phyloP scores from a whole-genome alignment of 2,113 vertebrate genomes.

The Rhynchomys soricoides region DNA sequence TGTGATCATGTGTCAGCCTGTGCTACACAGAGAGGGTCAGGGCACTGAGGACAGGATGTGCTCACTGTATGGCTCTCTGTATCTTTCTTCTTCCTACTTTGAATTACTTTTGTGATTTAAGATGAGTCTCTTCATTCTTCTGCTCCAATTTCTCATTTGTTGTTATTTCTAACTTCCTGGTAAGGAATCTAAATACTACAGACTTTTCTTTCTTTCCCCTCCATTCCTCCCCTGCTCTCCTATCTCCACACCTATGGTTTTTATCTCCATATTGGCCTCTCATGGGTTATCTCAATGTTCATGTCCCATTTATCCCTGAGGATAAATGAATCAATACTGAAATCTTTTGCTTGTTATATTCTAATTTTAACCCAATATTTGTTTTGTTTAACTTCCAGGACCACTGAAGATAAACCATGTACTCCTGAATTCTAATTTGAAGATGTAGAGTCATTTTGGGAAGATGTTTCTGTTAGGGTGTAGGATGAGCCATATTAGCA shows the following conservation, averaged over 20 bases:
- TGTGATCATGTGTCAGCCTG: background rate
- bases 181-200: background rate
- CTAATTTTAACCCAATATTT: conserved; percentile 8
- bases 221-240: background rate
- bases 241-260: background rate
- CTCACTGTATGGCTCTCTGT: background rate
- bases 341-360: conserved; percentile 3
- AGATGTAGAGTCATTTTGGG: background rate
- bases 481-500: background rate
- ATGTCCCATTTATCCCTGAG: background rate
- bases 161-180: background rate
- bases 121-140: background rate
- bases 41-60: background rate
- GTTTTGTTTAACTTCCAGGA: background rate
- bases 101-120: background rate
- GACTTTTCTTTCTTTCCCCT: background rate
- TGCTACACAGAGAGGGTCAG: background rate
- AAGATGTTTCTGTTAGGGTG: background rate
- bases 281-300: conserved; percentile 37
- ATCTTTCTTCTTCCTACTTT: background rate
- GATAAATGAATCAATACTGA: background rate
- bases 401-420: background rate
- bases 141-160: background rate
- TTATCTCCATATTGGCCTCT: background rate
- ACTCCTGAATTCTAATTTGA: background rate